Evolutionary conservation across 2,888 invertebrate species (phyloP), one percentile per base, ranked within the genome.

Genomic region (Euplexia lucipara): DNA sequence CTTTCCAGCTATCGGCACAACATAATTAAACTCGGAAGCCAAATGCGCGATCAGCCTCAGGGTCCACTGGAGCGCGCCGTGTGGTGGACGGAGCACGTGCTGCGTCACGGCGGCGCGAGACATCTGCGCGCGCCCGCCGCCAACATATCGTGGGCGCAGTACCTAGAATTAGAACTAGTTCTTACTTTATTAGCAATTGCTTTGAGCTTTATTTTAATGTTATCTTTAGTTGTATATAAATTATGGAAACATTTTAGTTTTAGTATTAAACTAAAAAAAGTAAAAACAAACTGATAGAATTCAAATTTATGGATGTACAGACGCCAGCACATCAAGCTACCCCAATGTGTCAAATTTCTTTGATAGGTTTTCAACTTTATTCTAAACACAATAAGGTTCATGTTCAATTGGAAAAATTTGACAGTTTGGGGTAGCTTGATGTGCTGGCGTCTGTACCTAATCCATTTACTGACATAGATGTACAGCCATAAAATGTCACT

Each of bases 41-140:
- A 83, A 9, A 79, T 85, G 79, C 39, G 26, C 0, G 86, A 88
- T 35, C 78, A 84, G 44, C 84, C 82, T 0, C 73, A 76, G 18
- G 58, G 42, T 0, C 79, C 88, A 0, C 18, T 88, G 14, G 83
- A 89, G 16, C 77, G 83, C 1, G 86, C 86, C 0, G 83, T 88
- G 3, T 88, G 88, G 88, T 88, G 87, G 88, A 84, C 82, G 4
- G 88, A 89, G 53, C 72, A 89, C 60, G 83, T 88, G n/a, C 56
- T 88, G 4, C 75, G 88, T 3, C 84, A 87, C 61, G 79, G 81
- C 4, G 86, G 86, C 0, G 86, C 82, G 0, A 57, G 59, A n/a
- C 88, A 89, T 57, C 68, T 88, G 5, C 77, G 82, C 0, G 39
- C 83, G 0, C 81, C 89, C 0, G 78, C 82, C 1, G 86, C 86